phyloP scores from a whole-genome alignment of 2,888 invertebrate genomes.

The Drosophila longiperda region DNA sequence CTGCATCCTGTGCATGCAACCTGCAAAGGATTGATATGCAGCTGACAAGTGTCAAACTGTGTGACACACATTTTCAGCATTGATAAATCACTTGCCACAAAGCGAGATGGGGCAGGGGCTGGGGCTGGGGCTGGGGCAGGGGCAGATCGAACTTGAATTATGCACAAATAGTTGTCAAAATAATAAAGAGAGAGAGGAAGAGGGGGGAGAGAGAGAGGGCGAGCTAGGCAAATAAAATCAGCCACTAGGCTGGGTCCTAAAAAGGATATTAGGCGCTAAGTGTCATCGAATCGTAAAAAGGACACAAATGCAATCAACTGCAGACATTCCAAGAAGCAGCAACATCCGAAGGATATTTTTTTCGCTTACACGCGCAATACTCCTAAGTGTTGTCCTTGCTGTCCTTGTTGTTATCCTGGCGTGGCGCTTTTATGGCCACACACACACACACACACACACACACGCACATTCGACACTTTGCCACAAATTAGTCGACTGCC shows the following conservation, averaged over 20 bases:
- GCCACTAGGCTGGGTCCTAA: constrained; percentile 57
- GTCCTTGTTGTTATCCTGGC: constrained; percentile 20
- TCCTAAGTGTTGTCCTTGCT: constrained; percentile 46
- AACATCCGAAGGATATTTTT: constrained; percentile 47
- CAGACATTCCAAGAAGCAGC: constrained; percentile 55
- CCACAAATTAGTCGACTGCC: constrained; percentile 67
- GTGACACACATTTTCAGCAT: constrained; percentile 26
- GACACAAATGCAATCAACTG: constrained; percentile 74
- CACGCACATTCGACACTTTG: constrained; percentile 69
- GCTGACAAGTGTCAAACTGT: constrained; percentile 67
- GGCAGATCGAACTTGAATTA: constrained; percentile 49
- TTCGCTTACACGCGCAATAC: constrained; percentile 78
- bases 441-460: constrained; percentile 21
- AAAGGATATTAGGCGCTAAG: constrained; percentile 76
- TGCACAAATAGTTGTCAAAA: constrained; percentile 58
- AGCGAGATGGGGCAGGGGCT: neutral
- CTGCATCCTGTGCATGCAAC: constrained; percentile 62
- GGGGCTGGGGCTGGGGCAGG: neutral
- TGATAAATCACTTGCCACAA: constrained; percentile 44
- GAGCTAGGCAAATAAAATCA: constrained; percentile 54
- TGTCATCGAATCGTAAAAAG: constrained; percentile 77
- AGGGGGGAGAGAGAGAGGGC: constrained; percentile 29
- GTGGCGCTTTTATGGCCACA: constrained; percentile 63
- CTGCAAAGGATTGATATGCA: constrained; percentile 77
- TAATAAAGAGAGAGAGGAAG: constrained; percentile 15